Conservation (phyloP, 2,797 vertebrate species). For the Iguana delicatissima region DNA sequence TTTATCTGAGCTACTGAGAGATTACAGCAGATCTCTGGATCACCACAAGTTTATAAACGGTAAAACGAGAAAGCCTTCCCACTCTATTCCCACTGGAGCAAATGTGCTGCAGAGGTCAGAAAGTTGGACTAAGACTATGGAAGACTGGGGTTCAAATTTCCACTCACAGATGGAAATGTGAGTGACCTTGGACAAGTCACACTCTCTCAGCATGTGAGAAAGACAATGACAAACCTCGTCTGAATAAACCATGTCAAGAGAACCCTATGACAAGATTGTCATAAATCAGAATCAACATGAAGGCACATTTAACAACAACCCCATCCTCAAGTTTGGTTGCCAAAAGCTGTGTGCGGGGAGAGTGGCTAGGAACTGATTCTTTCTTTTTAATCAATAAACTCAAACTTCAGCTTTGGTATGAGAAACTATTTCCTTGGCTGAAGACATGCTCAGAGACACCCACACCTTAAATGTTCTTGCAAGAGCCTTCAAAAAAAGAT, state of each 20-base stretch:
- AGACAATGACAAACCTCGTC: too few relatives aligned
- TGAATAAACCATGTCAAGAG: too few relatives aligned
- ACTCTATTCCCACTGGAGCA: neutral
- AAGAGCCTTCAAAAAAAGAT: too few relatives aligned
- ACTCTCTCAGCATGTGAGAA: too few relatives aligned
- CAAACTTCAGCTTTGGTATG: neutral
- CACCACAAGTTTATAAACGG: neutral
- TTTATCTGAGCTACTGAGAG: neutral
- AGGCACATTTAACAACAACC: too few relatives aligned
- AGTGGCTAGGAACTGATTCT: neutral
- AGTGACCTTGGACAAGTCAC: too few relatives aligned
- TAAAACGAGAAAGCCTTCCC: neutral
- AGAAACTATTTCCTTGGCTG: neutral
- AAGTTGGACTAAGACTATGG: too few relatives aligned
- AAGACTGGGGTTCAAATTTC: too few relatives aligned
- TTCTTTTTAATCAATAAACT: neutral
- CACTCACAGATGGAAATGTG: too few relatives aligned
- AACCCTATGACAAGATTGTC: too few relatives aligned
- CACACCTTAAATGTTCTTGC: neutral
- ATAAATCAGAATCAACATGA: too few relatives aligned
- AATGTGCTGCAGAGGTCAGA: too few relatives aligned
- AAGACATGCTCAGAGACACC: neutral
- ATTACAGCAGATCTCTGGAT: neutral
- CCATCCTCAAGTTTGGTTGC: neutral
- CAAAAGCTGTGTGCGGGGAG: neutral